Percentiles rank a stretch among this genome's conserved stretches.
Conservation (phyloP, 1,140 invertebrate species). For the Drosophila leontia region DNA sequence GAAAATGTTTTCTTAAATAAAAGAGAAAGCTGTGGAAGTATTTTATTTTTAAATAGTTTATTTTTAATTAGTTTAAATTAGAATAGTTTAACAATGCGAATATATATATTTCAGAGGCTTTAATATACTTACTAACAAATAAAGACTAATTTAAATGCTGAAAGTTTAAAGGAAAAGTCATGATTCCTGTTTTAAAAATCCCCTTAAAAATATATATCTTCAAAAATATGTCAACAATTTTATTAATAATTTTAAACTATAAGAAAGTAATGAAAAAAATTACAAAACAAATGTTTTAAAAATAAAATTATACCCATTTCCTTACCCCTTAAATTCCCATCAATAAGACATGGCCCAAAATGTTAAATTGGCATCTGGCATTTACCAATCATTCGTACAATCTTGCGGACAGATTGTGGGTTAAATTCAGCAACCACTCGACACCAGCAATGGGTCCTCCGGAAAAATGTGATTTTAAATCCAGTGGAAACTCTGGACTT, state of each 20-base stretch:
- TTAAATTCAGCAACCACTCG: constrained; percentile 26
- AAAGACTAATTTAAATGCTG: too few species aligned
- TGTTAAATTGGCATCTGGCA: constrained; percentile 8
- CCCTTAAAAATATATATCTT: too few species aligned
- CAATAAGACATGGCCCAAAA: neutral
- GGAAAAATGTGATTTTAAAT: constrained; percentile 31
- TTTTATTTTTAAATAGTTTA: neutral
- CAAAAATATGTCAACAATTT: too few species aligned
- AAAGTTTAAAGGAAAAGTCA: too few species aligned
- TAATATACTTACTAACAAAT: too few species aligned
- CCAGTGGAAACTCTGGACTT: constrained; percentile 43
- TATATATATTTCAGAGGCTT: too few species aligned
- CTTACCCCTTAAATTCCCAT: neutral
- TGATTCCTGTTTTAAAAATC: too few species aligned
- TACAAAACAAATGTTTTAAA: neutral
- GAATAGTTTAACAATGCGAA: too few species aligned
- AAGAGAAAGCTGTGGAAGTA: too few species aligned
- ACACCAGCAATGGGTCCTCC: constrained; percentile 6
- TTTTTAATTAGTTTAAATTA: too few species aligned
- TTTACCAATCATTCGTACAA: constrained; percentile 16
- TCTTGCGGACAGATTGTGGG: constrained; percentile 26
- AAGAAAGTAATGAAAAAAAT: neutral
- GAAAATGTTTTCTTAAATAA: neutral
- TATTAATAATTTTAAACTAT: neutral
- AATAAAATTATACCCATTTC: too few species aligned